Evolutionary conservation across 2,888 invertebrate species (phyloP), one percentile per base, ranked within the genome.

Genomic region (Philereme transversata): DNA sequence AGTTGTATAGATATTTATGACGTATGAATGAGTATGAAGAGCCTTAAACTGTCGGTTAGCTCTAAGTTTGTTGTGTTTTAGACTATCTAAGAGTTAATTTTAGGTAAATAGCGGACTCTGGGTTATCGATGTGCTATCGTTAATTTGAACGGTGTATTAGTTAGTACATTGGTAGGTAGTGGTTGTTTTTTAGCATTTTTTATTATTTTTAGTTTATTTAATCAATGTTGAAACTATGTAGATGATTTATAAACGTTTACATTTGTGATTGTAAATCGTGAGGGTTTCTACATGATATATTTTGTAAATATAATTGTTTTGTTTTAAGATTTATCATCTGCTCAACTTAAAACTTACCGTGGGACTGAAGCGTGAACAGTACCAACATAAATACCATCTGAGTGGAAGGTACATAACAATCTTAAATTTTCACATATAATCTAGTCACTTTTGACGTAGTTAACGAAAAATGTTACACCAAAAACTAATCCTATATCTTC

Each of bases 311-410:
- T 86, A 46, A 82, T 82, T 84, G 83, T 88, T 89, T 83, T 83
- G 88, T 88, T 90, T 79, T 90, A 90, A 90, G 87, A 82, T 84
- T 84, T 84, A 84, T 89, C 81, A 86, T 90, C 90, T 91, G 92
- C 91, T 92, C 92, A 91, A 91, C 86, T 88, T 87, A 83, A 86
- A 87, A 84, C 83, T 87, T 85, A 84, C 79, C 78, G 84, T 84
- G 86, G 84, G 86, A 87, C 86, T 87, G 86, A 86, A 77, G 72
- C 64, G 62, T 63, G 64, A 61, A 57, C 52, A 50, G 52, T 62
- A 57, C 55, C 61, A 45, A 57, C 51, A 43, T 45, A 56, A 22
- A 10, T 11, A 63, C 51, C 63, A 66, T 60, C 54, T 40, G 44
- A 41, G 53, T 51, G 36, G 47, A 60, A 53, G 62, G 53, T 62